phyloP scores from a whole-genome alignment of 92 coral and sea anemone genomes.

The Zoanthus sansibaricus region DNA sequence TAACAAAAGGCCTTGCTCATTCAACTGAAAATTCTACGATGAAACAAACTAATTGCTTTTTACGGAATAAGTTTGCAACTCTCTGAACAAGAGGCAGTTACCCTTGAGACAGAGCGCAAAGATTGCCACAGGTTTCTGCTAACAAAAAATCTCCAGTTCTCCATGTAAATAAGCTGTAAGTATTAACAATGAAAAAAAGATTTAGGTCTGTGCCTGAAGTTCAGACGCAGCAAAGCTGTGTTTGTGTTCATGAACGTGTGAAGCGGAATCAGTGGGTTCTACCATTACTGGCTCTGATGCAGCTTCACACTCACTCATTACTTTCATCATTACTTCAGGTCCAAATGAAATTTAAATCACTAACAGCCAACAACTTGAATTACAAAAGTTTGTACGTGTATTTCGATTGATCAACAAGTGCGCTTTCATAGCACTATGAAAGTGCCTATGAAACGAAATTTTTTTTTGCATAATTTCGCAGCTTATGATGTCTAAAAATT shows the following conservation, averaged over 20 bases:
- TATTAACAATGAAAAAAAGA: background rate
- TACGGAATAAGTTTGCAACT: too few relatives aligned
- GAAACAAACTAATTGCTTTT: too few relatives aligned
- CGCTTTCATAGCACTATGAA: too few relatives aligned
- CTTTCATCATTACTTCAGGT: conserved; percentile 73
- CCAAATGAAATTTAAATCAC: background rate
- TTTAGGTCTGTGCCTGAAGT: conserved; percentile 26
- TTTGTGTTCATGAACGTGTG: conserved; percentile 63
- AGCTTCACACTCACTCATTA: conserved; percentile 71
- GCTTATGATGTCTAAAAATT: conserved; percentile 44
- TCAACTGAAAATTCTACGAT: too few relatives aligned
- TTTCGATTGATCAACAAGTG: too few relatives aligned
- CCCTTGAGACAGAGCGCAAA: too few relatives aligned
- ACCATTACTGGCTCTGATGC: conserved; percentile 98
- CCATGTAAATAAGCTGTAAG: background rate
- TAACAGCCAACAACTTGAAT: too few relatives aligned
- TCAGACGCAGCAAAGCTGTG: conserved; percentile 86
- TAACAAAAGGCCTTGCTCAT: too few relatives aligned
- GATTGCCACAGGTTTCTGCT: background rate
- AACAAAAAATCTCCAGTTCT: background rate
- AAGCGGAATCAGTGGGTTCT: conserved; percentile 92
- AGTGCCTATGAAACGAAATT: background rate
- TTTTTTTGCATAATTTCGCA: background rate
- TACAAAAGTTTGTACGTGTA: too few relatives aligned
- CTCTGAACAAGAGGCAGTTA: too few relatives aligned